Conservation (phyloP, 2,797 vertebrate species). For the Typhlichthys subterraneus region DNA sequence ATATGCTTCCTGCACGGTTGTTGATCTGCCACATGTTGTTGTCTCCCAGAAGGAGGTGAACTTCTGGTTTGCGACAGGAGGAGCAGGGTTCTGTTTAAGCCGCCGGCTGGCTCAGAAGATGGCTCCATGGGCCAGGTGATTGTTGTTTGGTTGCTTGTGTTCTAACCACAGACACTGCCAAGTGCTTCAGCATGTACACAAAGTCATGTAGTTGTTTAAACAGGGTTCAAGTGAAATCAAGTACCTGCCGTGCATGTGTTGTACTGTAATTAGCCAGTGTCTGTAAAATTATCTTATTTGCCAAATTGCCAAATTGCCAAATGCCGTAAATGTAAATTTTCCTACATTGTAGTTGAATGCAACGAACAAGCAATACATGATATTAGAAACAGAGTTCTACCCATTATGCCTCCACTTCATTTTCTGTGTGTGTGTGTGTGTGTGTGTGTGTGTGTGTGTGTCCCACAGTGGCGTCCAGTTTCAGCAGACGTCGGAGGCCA, state of each 20-base stretch:
- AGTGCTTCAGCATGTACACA: too few relatives aligned
- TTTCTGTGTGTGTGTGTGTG: background rate
- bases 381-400: background rate
- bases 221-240: too few relatives aligned
- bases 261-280: too few relatives aligned
- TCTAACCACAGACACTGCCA: background rate
- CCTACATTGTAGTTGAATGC: too few relatives aligned
- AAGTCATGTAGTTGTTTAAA: too few relatives aligned
- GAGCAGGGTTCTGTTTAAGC: constrained; percentile 92
- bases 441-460: background rate
- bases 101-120: constrained; percentile 85
- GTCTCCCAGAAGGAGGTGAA: constrained; percentile 81
- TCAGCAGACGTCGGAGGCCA: constrained; percentile 81
- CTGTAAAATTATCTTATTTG: too few relatives aligned
- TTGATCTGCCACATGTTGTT: background rate
- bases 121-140: constrained; percentile 91
- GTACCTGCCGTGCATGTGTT: too few relatives aligned
- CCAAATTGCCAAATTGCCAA: too few relatives aligned
- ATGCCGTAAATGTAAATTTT: too few relatives aligned
- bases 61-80: constrained; percentile 95
- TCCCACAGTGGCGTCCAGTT: constrained; percentile 80
- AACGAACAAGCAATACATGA: too few relatives aligned
- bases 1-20: too few relatives aligned
- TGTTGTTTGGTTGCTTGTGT: too few relatives aligned
- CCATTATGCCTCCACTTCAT: background rate